Conservation (phyloP, 2,113 vertebrate genomes). For the Brachyhypopomus occidentalis region DNA sequence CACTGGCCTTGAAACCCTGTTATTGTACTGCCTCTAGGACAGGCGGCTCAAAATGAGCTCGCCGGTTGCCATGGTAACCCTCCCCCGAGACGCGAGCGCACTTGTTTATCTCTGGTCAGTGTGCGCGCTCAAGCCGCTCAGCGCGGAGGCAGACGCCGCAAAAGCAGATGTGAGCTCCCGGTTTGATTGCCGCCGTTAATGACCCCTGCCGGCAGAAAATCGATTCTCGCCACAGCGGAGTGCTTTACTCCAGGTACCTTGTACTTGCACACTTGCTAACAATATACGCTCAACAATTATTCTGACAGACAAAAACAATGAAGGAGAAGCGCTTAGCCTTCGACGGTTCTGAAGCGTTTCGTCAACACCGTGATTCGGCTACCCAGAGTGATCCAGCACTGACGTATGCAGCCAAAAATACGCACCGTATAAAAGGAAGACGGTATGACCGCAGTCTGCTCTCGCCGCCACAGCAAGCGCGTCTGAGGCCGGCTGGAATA, state of each 20-base stretch:
- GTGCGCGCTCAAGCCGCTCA: constrained; percentile 50
- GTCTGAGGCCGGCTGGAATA: constrained; percentile 37
- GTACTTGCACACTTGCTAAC: background rate
- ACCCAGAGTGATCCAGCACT: constrained; percentile 6
- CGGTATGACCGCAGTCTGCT: constrained; percentile 64
- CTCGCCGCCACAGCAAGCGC: constrained; percentile 51
- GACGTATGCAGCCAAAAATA: constrained; percentile 54
- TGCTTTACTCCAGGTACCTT: background rate
- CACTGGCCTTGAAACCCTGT: constrained; percentile 78
- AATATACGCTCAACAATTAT: constrained; percentile 14
- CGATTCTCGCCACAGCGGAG: background rate
- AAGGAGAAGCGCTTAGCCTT: constrained; percentile 7
- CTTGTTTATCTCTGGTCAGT: constrained; percentile 78
- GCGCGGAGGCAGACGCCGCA: constrained; percentile 51
- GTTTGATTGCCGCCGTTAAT: constrained; percentile 47
- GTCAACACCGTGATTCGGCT: constrained; percentile 20
- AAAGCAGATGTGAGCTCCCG: constrained; percentile 66
- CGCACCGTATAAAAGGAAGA: constrained; percentile 58
- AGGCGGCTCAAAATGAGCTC: constrained; percentile 66
- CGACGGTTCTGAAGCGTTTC: constrained; percentile 18
- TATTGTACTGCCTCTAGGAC: constrained; percentile 79
- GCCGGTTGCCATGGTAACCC: constrained; percentile 77
- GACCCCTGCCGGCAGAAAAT: constrained; percentile 31
- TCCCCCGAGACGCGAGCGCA: constrained; percentile 70
- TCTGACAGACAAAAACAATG: constrained; percentile 25